Evolutionary conservation across 2,113 vertebrate genomes (phyloP), one percentile per base, ranked within the genome.

Genomic region (Danio rerio): DNA sequence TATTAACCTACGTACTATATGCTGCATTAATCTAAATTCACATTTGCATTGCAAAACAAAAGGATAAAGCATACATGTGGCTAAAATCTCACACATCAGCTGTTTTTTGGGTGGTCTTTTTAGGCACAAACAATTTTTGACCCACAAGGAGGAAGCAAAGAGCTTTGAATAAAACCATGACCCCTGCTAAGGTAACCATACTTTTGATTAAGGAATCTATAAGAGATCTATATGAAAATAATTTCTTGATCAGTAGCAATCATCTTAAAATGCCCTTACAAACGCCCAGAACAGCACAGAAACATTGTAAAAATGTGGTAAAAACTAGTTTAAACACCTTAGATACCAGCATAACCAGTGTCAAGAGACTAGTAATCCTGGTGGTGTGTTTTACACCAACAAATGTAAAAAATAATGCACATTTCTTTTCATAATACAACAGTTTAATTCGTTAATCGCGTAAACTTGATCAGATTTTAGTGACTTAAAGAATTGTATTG

Each of bases 101-200:
- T 31, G 31, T 31, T 31, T 31, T n/a, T 31, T 31, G 31, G 31
- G 31, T 31, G 31, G 31, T 31, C 31, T 31, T 31, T 31, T 31
- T 31, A 31, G 3, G 31, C 3, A 31, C 31, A 31, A 31, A 31
- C 31, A 18, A n/a, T 61, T 52, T 7, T 52, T 52, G 2, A 11
- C 52, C 89, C 93, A 92, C 90, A 88, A 83, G 88, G 90, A 1
- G 31, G 89, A 81, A 87, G 87, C 86, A 91, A 77, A 81, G 89
- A 91, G 88, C 91, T 87, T 71, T 8, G 15, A 71, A 89, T 84
- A 12, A 18, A 87, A 65, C 5, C n/a, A n/a, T 52, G 43, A 47
- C 20, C 76, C 77, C 3, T 21, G 40, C 5, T 20, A 47, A 49
- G 0, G 6, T 2, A 52, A 52, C 47, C 12, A 20, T 15, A 31